Conservation (phyloP, 2,888 invertebrate species). For the Phalangium opilio region DNA sequence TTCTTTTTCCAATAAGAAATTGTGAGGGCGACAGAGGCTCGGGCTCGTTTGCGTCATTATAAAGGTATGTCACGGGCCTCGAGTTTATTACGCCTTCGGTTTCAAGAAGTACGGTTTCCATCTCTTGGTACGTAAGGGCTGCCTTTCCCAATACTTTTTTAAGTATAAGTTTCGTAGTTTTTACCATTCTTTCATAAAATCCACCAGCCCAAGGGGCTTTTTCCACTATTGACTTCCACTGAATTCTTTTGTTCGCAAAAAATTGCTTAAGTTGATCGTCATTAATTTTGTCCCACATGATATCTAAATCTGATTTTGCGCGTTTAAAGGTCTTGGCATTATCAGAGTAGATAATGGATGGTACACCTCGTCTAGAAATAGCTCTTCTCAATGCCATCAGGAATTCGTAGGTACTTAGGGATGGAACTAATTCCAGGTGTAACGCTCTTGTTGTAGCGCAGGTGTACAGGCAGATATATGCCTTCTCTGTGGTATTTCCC, state of each 20-base stretch:
- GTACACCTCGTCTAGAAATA: conserved; percentile 1
- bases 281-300: background rate
- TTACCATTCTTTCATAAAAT: conserved; percentile 32
- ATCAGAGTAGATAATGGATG: background rate
- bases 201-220: conserved; percentile 33
- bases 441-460: conserved; percentile 30
- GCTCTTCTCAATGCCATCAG: conserved; percentile 2
- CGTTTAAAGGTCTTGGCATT: conserved; percentile 3
- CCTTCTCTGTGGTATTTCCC: conserved; percentile 25
- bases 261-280: too few relatives aligned
- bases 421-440: conserved; percentile 28
- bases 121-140: conserved; percentile 29
- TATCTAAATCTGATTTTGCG: conserved; percentile 1
- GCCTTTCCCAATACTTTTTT: conserved; percentile 26
- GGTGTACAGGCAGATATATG: conserved; percentile 23
- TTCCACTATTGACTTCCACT: conserved; percentile 29
- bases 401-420: conserved; percentile 22
- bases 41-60: conserved; percentile 18
- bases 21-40: too few relatives aligned
- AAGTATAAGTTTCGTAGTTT: conserved; percentile 28
- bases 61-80: conserved; percentile 26
- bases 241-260: conserved; percentile 10
- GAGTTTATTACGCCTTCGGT: conserved; percentile 24
- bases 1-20: too few relatives aligned
- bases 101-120: conserved; percentile 25